Conservation (phyloP, 2,888 invertebrate genomes). For the Fragum fragum region DNA sequence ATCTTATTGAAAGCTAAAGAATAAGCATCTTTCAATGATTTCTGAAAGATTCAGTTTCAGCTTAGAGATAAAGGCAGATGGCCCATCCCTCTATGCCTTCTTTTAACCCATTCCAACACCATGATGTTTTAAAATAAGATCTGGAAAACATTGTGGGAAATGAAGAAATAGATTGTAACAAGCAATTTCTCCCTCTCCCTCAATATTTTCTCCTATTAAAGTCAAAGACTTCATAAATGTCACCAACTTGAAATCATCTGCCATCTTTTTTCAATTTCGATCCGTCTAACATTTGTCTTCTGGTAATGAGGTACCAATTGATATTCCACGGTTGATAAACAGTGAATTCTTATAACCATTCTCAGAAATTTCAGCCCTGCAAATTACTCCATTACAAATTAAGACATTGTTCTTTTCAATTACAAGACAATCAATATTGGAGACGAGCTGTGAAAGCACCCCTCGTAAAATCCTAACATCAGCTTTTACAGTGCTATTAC, state of each 20-base stretch:
- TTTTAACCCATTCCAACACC: too few relatives aligned
- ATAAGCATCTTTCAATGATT: too few relatives aligned
- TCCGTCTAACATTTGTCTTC: too few relatives aligned
- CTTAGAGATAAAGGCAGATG: too few relatives aligned
- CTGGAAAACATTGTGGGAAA: constrained; percentile 1
- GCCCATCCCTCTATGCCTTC: too few relatives aligned
- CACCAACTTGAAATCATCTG: too few relatives aligned
- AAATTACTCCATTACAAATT: constrained; percentile 34
- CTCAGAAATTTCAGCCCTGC: background rate
- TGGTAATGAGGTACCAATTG: too few relatives aligned
- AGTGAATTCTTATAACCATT: constrained; percentile 2
- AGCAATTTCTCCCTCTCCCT: constrained; percentile 9
- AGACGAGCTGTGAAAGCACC: constrained; percentile 2
- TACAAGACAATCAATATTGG: constrained; percentile 27
- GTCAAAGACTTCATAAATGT: too few relatives aligned
- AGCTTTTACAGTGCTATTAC: constrained; percentile 14
- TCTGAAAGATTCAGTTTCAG: too few relatives aligned
- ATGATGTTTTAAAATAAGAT: background rate
- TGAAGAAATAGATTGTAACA: background rate
- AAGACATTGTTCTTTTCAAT: constrained; percentile 36
- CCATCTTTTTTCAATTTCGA: too few relatives aligned
- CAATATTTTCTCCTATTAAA: too few relatives aligned
- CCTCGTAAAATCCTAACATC: background rate
- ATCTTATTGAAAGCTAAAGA: too few relatives aligned
- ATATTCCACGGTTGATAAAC: background rate